Percentiles rank a stretch among this genome's conserved stretches.
Conservation (phyloP, 1,140 invertebrate species). For the Drosophila kanapiae region DNA sequence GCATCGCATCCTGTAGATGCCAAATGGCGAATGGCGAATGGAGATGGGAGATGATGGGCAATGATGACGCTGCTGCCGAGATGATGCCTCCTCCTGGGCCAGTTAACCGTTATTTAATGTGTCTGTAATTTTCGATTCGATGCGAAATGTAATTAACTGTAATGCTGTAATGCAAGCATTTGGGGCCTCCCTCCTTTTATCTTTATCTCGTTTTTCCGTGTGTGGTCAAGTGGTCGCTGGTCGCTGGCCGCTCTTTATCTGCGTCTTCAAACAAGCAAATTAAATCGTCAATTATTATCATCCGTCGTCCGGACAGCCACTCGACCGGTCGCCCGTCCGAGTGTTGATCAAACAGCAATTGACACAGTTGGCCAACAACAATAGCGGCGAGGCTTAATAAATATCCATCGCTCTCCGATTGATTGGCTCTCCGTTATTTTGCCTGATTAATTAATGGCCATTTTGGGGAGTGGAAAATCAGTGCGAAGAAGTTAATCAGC, state of each 20-base stretch:
- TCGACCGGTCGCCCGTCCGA: slow-evolving; percentile 14
- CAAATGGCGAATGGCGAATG: background rate
- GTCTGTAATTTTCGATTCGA: slow-evolving; percentile 74
- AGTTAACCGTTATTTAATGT: slow-evolving; percentile 80
- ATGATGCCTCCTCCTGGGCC: slow-evolving; percentile 25
- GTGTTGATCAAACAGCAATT: slow-evolving; percentile 72
- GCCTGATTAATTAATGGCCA: slow-evolving; percentile 36
- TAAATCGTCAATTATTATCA: slow-evolving; percentile 75
- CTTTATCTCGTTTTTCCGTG: slow-evolving; percentile 1
- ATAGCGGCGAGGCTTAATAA: slow-evolving; percentile 32
- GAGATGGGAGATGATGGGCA: background rate
- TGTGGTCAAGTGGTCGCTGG: slow-evolving; percentile 31
- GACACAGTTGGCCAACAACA: slow-evolving; percentile 61
- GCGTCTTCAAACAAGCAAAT: slow-evolving; percentile 76
- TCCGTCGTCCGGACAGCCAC: background rate
- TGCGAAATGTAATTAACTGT: slow-evolving; percentile 80
- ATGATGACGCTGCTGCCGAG: slow-evolving; percentile 6
- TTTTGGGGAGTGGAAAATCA: background rate
- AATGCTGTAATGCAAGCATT: slow-evolving; percentile 49
- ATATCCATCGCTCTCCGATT: slow-evolving; percentile 29
- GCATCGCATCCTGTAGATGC: slow-evolving; percentile 3
- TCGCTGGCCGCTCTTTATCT: slow-evolving; percentile 18
- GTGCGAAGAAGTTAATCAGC: slow-evolving; percentile 26
- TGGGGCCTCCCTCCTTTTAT: slow-evolving; percentile 11
- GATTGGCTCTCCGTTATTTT: slow-evolving; percentile 28